A percentile compares a stretch with the other conserved stretches of the same genome.
phyloP scores from a whole-genome alignment of 2,888 invertebrate genomes.

The Calameuta pallipes region DNA sequence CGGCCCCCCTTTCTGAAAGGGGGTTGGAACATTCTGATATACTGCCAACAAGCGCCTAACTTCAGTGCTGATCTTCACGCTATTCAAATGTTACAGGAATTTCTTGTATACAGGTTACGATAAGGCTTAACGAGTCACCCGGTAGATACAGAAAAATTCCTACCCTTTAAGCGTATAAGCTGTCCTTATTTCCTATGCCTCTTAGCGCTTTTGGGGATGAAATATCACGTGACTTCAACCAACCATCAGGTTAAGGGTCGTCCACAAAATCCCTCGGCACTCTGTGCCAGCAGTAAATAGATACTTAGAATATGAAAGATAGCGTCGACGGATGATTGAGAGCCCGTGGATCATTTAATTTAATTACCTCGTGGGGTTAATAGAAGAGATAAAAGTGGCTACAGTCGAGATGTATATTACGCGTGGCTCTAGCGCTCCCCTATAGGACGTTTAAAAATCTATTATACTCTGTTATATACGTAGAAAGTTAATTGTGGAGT shows the following conservation, averaged over 20 bases:
- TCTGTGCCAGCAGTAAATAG: slow-evolving; percentile 1
- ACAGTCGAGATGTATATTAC: slow-evolving; percentile 46
- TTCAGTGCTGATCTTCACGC: slow-evolving; percentile 20
- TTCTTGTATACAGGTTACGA: not conserved
- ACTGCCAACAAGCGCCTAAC: slow-evolving; percentile 38
- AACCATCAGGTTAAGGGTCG: slow-evolving; percentile 17
- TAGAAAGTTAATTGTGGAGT: not conserved
- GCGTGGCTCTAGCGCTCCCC: slow-evolving; percentile 30
- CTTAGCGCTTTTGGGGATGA: not conserved
- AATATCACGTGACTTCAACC: slow-evolving; percentile 1
- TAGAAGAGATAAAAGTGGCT: slow-evolving; percentile 62
- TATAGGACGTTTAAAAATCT: slow-evolving; percentile 9
- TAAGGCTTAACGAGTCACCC: not conserved
- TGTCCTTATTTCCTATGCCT: not conserved
- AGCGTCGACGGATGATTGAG: slow-evolving; percentile 56
- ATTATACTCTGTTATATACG: not conserved
- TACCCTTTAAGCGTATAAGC: not conserved
- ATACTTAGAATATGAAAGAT: not conserved
- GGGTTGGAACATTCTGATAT: slow-evolving; percentile 30
- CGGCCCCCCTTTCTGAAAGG: slow-evolving; percentile 33
- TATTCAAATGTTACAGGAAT: not conserved
- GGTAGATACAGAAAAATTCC: not conserved
- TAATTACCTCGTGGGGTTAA: slow-evolving; percentile 63
- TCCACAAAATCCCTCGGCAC: not conserved
- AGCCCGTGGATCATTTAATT: slow-evolving; percentile 64